Evolutionary conservation across 2,797 vertebrate species (phyloP).

Genomic region (Macroramphosus scolopax): DNA sequence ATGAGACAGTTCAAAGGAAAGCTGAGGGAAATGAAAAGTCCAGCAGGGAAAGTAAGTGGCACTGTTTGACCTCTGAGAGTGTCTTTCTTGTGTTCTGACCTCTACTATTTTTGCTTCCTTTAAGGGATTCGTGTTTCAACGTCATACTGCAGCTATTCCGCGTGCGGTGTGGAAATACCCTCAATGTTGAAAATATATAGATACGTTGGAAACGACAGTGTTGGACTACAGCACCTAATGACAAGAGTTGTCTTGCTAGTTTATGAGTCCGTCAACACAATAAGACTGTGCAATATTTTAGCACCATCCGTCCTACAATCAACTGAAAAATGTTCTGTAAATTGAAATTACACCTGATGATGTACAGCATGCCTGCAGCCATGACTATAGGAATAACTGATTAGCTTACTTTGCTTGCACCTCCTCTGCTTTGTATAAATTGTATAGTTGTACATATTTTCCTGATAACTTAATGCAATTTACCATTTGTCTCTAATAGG

Average conservation of each 20-base stretch:
- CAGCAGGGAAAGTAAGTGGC: constrained; percentile 25
- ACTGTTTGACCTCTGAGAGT: constrained; percentile 16
- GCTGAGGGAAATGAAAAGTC: constrained; percentile 39
- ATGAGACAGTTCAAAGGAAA: constrained; percentile 35
- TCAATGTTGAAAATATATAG: too few relatives aligned
- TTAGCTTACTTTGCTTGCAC: constrained; percentile 18
- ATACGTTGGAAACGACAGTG: background rate
- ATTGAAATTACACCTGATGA: constrained; percentile 19
- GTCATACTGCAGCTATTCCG: background rate
- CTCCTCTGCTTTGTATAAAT: constrained; percentile 23
- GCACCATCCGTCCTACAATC: background rate
- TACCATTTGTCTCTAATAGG: constrained; percentile 21
- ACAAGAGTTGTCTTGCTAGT: background rate
- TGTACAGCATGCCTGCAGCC: constrained; percentile 24
- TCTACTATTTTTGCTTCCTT: constrained; percentile 14
- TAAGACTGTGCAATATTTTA: background rate
- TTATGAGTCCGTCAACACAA: constrained; percentile 6
- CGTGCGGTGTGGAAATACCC: too few relatives aligned
- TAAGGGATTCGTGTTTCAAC: constrained; percentile 14
- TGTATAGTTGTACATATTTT: constrained; percentile 61
- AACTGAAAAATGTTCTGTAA: constrained; percentile 18
- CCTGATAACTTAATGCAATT: constrained; percentile 23
- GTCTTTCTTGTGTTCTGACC: constrained; percentile 12
- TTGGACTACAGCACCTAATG: background rate
- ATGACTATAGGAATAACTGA: constrained; percentile 6